phyloP scores from a whole-genome alignment of 2,888 invertebrate species.

The Ceriagrion tenellum region DNA sequence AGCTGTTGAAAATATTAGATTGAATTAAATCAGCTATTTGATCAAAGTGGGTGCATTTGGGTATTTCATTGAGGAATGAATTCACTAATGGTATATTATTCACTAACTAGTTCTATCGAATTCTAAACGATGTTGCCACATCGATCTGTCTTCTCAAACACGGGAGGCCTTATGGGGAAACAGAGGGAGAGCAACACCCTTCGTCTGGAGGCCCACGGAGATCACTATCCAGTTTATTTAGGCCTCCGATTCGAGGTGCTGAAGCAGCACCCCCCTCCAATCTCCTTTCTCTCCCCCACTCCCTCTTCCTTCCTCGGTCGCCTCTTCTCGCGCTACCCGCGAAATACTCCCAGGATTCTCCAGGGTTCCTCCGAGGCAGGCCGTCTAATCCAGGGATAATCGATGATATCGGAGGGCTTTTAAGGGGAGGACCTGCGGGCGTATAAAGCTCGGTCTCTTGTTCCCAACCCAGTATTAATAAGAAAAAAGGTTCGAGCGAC shows the following conservation, averaged over 20 bases:
- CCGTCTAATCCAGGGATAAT: background rate
- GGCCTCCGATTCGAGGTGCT: background rate
- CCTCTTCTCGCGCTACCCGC: background rate
- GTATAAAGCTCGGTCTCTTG: background rate
- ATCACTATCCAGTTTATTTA: conserved; percentile 6
- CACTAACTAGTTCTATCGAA: background rate
- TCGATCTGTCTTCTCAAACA: background rate
- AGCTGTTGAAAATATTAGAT: too few species aligned
- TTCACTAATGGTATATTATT: background rate
- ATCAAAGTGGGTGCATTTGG: too few species aligned
- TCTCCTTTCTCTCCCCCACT: too few species aligned
- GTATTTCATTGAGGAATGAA: background rate
- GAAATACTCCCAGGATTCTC: background rate
- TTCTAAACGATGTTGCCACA: too few species aligned
- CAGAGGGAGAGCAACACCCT: background rate
- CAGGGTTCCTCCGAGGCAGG: background rate
- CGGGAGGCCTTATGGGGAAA: background rate
- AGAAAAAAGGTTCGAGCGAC: background rate
- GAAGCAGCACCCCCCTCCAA: background rate
- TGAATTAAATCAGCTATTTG: too few species aligned
- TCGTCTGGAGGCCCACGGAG: background rate
- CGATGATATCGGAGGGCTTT: background rate
- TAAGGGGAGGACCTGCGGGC: background rate
- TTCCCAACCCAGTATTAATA: background rate
- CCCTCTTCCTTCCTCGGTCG: too few species aligned